Evolutionary conservation across 1,140 invertebrate species (phyloP).

Genomic region (Lepeophtheirus salmonis): DNA sequence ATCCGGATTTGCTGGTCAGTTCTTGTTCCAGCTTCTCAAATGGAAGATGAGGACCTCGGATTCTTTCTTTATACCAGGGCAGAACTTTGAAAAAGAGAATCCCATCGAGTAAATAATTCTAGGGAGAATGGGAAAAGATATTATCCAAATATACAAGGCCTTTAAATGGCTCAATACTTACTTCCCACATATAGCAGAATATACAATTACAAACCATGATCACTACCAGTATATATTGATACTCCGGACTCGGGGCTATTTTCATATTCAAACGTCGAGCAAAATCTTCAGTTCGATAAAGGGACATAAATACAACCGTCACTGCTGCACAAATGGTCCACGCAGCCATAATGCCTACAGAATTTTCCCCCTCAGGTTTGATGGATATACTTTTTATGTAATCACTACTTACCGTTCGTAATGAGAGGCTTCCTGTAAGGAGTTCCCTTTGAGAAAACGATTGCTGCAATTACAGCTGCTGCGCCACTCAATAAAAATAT

Average conservation of each 20-base stretch:
- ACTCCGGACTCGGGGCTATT: conserved; percentile 15
- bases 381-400: neutral
- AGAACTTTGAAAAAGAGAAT: conserved; percentile 16
- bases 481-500: conserved; percentile 23
- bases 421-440: conserved; percentile 22
- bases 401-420: conserved; percentile 20
- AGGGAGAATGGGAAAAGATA: neutral
- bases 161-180: conserved; percentile 5
- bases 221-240: conserved; percentile 17
- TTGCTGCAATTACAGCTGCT: conserved; percentile 23
- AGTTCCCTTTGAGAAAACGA: conserved; percentile 24
- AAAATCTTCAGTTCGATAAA: conserved; percentile 17
- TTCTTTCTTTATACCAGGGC: conserved; percentile 15
- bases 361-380: no score
- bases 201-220: conserved; percentile 12
- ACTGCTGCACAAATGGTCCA: conserved; percentile 13
- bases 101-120: conserved; percentile 16
- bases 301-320: conserved; percentile 15
- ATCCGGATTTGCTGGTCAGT: neutral
- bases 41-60: conserved; percentile 15
- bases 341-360: conserved; percentile 11
- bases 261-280: conserved; percentile 18
- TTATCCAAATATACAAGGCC: neutral
- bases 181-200: conserved; percentile 22
- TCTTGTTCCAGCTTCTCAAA: conserved; percentile 16